Conservation (phyloP, 1,140 invertebrate genomes). For the Holcopasites calliopsidis region DNA sequence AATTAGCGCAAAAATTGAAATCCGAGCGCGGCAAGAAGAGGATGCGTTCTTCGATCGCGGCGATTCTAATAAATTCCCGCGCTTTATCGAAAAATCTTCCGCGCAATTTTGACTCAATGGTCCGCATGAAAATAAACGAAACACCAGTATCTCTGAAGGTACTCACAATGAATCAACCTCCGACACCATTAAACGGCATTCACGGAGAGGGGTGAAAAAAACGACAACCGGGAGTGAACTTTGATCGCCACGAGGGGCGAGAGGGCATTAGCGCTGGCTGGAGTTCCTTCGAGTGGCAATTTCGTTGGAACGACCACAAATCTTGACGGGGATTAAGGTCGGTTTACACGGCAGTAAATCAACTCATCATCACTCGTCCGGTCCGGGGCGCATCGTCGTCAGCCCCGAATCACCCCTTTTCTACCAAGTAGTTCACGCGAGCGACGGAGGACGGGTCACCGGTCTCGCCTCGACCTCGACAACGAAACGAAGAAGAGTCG, state of each 20-base stretch:
- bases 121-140: too few relatives aligned
- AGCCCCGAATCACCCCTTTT: constrained; percentile 3
- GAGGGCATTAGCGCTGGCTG: too few relatives aligned
- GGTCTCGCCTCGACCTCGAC: neutral
- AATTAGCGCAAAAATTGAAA: constrained; percentile 40
- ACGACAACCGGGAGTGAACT: neutral
- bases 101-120: too few relatives aligned
- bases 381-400: constrained; percentile 31
- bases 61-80: constrained; percentile 31
- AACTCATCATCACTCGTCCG: constrained; percentile 52
- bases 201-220: neutral
- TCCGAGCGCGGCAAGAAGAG: neutral
- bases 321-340: constrained; percentile 63
- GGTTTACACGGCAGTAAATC: constrained; percentile 66
- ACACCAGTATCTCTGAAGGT: neutral
- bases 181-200: neutral
- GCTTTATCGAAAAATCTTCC: neutral
- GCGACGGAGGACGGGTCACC: neutral
- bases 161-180: neutral
- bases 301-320: constrained; percentile 57
- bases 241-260: neutral
- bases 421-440: neutral
- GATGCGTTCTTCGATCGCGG: neutral
- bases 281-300: constrained; percentile 47
- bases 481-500: neutral